Evolutionary conservation across 2,113 vertebrate species (phyloP), one percentile per base, ranked within the genome.

Genomic region (Ariopsis seemanni): DNA sequence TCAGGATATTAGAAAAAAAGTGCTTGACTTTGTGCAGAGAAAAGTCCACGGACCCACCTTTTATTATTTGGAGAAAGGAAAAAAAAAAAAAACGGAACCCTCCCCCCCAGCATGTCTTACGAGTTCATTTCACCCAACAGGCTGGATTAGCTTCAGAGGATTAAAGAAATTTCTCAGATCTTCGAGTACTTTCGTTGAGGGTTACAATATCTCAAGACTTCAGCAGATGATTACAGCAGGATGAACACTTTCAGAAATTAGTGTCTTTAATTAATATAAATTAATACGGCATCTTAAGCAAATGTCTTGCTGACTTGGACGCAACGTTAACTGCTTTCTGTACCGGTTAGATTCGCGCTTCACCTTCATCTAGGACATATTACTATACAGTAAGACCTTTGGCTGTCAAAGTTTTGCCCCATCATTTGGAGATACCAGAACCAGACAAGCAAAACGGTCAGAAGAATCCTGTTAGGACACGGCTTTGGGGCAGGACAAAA

Each of bases 1-100:
- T 74, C 87, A n/a, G 88, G 90, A 92, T 91, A 63, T 91, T 82
- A 90, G 91, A 42, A 57, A 91, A 91, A 95, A 95, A 95, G 95
- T 95, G 94, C 95, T 95, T 94, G 85, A 88, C 89, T 91, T 93
- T 94, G 95, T 95, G 94, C 95, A 95, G 92, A 92, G 89, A 87
- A 72, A 89, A 88, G 86, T 85, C 86, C 57, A 88, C 86, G 85
- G 71, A 48, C 88, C 60, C 55, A 57, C 84, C 75, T 58, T 87
- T 83, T 78, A 88, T 90, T 89, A 89, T 11, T 53, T 82, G 57
- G 52, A 78, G 87, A 58, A 75, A 75, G n/a, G 67, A 27, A 12
- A 62, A 17, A 60, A 85, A n/a, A 2, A 75, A 72, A 72, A 34
- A 67, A 14, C 63, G 2, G 5, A 50, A 27, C 2, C 34, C 2